Evolutionary conservation across 2,797 vertebrate genomes (phyloP).

Genomic region (Mus spretus): DNA sequence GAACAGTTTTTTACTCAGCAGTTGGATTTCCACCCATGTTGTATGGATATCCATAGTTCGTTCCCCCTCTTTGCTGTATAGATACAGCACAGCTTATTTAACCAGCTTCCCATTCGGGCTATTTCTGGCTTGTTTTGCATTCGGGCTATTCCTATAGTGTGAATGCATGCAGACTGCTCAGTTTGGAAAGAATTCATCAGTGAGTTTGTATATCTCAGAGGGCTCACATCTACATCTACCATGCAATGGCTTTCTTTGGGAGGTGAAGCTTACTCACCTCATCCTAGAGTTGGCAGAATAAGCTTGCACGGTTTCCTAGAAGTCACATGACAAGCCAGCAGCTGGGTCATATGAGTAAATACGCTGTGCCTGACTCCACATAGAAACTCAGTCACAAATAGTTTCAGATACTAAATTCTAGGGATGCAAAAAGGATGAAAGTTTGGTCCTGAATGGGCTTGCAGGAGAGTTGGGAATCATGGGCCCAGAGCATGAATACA

Average conservation of each 20-base stretch:
- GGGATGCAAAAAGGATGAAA: not conserved
- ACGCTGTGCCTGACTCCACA: not conserved
- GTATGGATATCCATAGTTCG: not conserved
- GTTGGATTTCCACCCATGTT: not conserved
- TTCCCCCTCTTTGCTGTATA: not conserved
- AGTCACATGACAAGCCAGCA: not conserved
- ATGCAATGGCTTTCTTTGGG: not conserved
- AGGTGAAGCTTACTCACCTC: not conserved
- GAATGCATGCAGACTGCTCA: not conserved
- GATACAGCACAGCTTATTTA: not conserved
- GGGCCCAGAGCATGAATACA: not conserved
- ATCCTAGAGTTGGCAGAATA: not conserved
- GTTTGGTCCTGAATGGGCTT: not conserved
- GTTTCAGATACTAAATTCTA: not conserved
- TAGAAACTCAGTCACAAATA: not conserved
- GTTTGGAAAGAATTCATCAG: not conserved
- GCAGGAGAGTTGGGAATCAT: not conserved
- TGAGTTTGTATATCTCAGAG: not conserved
- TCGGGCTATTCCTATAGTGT: accelerated
- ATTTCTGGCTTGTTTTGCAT: not conserved
- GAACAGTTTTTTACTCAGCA: not conserved
- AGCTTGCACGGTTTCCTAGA: not conserved
- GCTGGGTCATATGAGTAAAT: not conserved
- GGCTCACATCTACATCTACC: not conserved
- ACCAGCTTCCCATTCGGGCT: not conserved